Evolutionary conservation across 2,888 invertebrate genomes (phyloP).

Genomic region (Aproaerema taeniolella): DNA sequence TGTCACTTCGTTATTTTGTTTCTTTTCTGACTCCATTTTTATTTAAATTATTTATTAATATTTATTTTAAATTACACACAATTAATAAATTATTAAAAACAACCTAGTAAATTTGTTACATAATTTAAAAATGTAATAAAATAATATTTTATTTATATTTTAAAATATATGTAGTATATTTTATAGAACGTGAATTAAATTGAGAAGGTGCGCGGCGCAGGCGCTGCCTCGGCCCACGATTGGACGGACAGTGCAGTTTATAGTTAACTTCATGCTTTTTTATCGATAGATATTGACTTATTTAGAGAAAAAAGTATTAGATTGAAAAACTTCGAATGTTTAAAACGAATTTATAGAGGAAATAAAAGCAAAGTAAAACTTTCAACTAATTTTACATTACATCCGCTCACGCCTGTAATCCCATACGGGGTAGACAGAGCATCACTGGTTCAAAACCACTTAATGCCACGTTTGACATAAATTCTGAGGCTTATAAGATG

Average conservation of each 20-base stretch:
- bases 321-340: too few relatives aligned
- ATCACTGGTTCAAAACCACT: too few relatives aligned
- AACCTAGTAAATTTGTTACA: not conserved
- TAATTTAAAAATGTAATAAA: constrained; percentile 7
- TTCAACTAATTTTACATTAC: too few relatives aligned
- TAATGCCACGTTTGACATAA: too few relatives aligned
- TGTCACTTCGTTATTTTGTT: constrained; percentile 46
- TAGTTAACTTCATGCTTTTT: constrained; percentile 46
- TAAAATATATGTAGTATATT: constrained; percentile 10
- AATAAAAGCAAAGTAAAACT: too few relatives aligned
- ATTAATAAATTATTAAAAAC: constrained; percentile 16
- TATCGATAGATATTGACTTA: too few relatives aligned
- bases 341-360: too few relatives aligned
- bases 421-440: too few relatives aligned
- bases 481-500: too few relatives aligned
- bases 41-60: too few relatives aligned
- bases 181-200: constrained; percentile 22
- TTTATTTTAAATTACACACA: constrained; percentile 16
- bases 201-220: constrained; percentile 32
- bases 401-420: too few relatives aligned
- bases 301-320: too few relatives aligned
- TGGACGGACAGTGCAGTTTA: constrained; percentile 43
- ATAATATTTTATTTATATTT: constrained; percentile 11
- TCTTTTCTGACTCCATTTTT: constrained; percentile 64
- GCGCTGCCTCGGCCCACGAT: constrained; percentile 33